Conservation (phyloP, 2,888 invertebrate genomes). For the Resseliella maxima region DNA sequence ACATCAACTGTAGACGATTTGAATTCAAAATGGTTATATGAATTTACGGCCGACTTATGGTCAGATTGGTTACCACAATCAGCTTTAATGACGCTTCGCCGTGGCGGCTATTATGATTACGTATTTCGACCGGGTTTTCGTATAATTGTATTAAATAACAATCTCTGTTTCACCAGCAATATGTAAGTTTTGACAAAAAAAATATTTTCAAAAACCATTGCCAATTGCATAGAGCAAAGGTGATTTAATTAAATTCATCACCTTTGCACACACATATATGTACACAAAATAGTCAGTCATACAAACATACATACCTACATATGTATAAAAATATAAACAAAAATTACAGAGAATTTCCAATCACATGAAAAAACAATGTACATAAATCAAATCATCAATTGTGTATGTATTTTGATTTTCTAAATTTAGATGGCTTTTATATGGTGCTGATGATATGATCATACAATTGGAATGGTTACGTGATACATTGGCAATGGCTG, state of each 20-base stretch:
- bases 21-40: slow-evolving; percentile 81
- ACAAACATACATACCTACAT: too few species aligned
- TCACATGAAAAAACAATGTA: not conserved
- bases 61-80: slow-evolving; percentile 74
- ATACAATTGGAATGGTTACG: slow-evolving; percentile 77
- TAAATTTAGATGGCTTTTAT: slow-evolving; percentile 75
- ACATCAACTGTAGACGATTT: slow-evolving; percentile 68
- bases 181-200: slow-evolving; percentile 67
- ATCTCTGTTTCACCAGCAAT: slow-evolving; percentile 72
- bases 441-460: slow-evolving; percentile 69
- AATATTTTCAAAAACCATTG: too few species aligned
- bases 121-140: slow-evolving; percentile 76
- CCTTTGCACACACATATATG: too few species aligned
- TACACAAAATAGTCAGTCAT: too few species aligned
- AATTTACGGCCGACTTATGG: slow-evolving; percentile 79
- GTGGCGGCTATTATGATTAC: slow-evolving; percentile 83
- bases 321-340: too few species aligned
- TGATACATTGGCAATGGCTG: slow-evolving; percentile 77
- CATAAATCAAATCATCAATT: not conserved
- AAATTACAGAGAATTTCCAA: too few species aligned
- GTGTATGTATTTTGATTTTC: slow-evolving; percentile 34
- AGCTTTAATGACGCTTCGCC: slow-evolving; percentile 71
- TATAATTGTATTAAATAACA: slow-evolving; percentile 83
- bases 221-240: too few species aligned
- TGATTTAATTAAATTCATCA: too few species aligned